Evolutionary conservation across 2,888 invertebrate species (phyloP).

Genomic region (Harpalus rufipes): DNA sequence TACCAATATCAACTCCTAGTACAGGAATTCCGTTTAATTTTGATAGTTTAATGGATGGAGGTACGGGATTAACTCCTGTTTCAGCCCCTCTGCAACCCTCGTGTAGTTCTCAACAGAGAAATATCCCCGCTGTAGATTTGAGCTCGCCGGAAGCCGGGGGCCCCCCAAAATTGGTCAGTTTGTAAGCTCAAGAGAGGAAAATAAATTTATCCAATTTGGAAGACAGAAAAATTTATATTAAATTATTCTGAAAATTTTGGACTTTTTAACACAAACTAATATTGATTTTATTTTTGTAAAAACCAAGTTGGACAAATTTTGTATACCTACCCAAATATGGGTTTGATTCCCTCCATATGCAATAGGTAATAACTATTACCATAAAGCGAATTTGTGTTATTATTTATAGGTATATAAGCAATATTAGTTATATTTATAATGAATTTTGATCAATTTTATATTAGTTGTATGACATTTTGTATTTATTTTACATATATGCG

Average conservation of each 20-base stretch:
- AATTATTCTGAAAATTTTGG: too few species aligned
- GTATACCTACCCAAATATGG: background rate
- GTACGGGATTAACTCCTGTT: slow-evolving; percentile 94
- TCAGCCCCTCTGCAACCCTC: slow-evolving; percentile 84
- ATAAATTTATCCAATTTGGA: too few species aligned
- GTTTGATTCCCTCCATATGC: slow-evolving; percentile 63
- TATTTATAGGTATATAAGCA: slow-evolving; percentile 75
- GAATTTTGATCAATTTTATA: slow-evolving; percentile 67
- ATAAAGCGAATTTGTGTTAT: slow-evolving; percentile 77
- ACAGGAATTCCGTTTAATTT: slow-evolving; percentile 93
- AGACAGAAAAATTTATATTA: too few species aligned
- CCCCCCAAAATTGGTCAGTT: slow-evolving; percentile 89
- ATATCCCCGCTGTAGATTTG: slow-evolving; percentile 82
- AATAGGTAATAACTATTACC: slow-evolving; percentile 60
- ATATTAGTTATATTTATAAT: slow-evolving; percentile 68
- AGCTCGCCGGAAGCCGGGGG: slow-evolving; percentile 87
- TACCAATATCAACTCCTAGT: slow-evolving; percentile 92
- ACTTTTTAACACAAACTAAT: too few species aligned
- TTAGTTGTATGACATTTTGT: slow-evolving; percentile 67
- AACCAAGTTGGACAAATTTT: background rate
- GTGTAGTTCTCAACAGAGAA: slow-evolving; percentile 88
- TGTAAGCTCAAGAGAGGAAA: slow-evolving; percentile 78
- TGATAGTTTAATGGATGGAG: slow-evolving; percentile 95
- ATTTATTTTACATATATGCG: slow-evolving; percentile 66
- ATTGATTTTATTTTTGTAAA: background rate